These are phyloP conservation scores for Neuroterus valhalla DNA, from an alignment of 1,140 invertebrate genomes.

Conservation along the genomic window DNA sequence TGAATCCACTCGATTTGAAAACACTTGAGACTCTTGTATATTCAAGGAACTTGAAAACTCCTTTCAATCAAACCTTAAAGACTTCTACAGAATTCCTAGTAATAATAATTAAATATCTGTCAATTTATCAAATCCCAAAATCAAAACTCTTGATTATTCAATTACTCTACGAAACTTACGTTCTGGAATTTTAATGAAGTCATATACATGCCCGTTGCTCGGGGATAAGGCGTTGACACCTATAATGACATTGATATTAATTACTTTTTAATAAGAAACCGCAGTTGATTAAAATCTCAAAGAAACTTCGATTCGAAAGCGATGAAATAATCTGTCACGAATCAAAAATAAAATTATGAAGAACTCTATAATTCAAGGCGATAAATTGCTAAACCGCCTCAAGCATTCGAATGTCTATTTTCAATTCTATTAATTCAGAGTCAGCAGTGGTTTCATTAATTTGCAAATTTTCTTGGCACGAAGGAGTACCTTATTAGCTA, in stretches of 20 bases:
- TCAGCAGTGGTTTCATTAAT: not conserved
- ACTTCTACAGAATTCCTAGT: not conserved
- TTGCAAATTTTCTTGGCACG: slow-evolving; percentile 2
- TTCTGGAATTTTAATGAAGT: slow-evolving; percentile 6
- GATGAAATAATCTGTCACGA: too few relatives aligned
- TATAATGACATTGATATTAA: not conserved
- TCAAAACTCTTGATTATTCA: not conserved
- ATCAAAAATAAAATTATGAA: too few relatives aligned
- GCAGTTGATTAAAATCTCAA: not conserved
- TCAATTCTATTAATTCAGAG: not conserved
- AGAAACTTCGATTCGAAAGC: not conserved
- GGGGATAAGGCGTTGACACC: not conserved
- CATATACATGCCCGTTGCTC: not conserved
- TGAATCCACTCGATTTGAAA: too few relatives aligned
- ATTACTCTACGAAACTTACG: not conserved
- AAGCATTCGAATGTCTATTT: not conserved
- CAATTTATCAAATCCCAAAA: not conserved
- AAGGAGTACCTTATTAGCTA: not conserved
- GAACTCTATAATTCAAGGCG: too few relatives aligned
- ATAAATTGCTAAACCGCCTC: too few relatives aligned
- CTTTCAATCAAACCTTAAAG: not conserved
- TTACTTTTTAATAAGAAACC: not conserved
- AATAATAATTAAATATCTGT: slow-evolving; percentile 5
- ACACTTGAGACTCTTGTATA: not conserved
- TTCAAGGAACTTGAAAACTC: not conserved